A percentile compares a stretch with the other conserved stretches of the same genome.
These are phyloP conservation scores for Clarias macrocephalus DNA, from an alignment of 2,113 vertebrate genomes.

Conservation along the genomic window DNA sequence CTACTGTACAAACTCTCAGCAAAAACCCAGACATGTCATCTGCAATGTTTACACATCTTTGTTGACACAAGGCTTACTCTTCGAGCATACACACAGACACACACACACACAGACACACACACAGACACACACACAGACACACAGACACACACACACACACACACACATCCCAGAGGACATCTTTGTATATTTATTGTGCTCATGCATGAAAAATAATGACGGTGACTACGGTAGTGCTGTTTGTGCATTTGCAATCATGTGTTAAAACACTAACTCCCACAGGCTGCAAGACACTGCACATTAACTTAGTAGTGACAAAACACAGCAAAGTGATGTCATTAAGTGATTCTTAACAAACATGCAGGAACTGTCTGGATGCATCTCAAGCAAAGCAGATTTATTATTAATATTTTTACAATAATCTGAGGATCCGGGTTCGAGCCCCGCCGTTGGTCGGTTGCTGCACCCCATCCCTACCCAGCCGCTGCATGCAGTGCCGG, in stretches of 20 bases:
- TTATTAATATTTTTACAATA: not conserved
- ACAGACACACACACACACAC: not conserved
- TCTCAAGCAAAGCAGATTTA: not conserved
- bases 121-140: not conserved
- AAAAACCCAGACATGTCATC: conserved; percentile 33
- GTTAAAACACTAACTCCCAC: not conserved
- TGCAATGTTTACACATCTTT: conserved; percentile 38
- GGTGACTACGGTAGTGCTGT: not conserved
- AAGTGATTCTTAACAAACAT: not conserved
- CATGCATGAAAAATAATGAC: not conserved
- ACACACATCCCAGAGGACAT: not conserved
- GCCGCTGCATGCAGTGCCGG: too few species aligned
- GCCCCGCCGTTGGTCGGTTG: too few species aligned
- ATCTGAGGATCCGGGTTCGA: too few species aligned
- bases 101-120: not conserved
- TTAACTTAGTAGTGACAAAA: conserved; percentile 10
- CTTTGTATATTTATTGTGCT: not conserved
- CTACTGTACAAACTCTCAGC: conserved; percentile 30
- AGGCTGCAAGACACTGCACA: not conserved
- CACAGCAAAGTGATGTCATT: not conserved
- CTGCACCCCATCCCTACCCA: too few species aligned
- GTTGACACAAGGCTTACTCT: conserved; percentile 11
- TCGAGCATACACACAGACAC: not conserved
- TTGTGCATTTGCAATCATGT: conserved; percentile 7
- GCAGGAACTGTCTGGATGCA: conserved; percentile 20